Conservation (phyloP, 2,888 invertebrate species). For the Carterocephalus palaemon region DNA sequence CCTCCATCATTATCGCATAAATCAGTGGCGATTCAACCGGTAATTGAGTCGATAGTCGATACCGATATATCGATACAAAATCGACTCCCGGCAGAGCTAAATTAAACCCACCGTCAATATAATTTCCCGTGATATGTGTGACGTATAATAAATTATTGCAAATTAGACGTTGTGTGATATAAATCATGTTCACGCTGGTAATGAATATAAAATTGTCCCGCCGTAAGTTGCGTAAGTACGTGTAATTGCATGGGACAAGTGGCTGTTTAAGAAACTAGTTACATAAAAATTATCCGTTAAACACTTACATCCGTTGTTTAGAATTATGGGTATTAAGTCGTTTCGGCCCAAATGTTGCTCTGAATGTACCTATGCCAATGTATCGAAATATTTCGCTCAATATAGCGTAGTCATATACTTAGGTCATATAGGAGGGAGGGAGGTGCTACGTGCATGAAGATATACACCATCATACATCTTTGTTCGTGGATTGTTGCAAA, state of each 20-base stretch:
- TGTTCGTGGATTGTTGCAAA: too few relatives aligned
- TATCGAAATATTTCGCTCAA: too few relatives aligned
- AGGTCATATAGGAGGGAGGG: too few relatives aligned
- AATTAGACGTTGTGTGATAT: slow-evolving; percentile 41
- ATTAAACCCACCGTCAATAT: slow-evolving; percentile 51
- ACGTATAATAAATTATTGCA: slow-evolving; percentile 51
- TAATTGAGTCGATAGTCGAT: slow-evolving; percentile 53
- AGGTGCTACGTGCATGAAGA: too few relatives aligned
- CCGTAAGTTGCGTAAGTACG: slow-evolving; percentile 16
- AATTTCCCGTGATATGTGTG: slow-evolving; percentile 60
- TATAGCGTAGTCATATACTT: too few relatives aligned
- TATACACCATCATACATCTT: too few relatives aligned
- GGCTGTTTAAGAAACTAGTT: slow-evolving; percentile 12
- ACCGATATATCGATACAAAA: slow-evolving; percentile 48
- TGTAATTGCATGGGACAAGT: slow-evolving; percentile 15
- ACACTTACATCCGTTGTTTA: slow-evolving; percentile 1
- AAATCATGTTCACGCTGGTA: slow-evolving; percentile 42
- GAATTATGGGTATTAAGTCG: slow-evolving; percentile 7
- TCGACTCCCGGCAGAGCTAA: slow-evolving; percentile 41
- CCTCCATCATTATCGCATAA: slow-evolving; percentile 68
- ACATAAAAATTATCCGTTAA: slow-evolving; percentile 12
- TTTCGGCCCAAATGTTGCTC: too few relatives aligned
- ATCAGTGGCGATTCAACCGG: slow-evolving; percentile 58
- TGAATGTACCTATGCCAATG: too few relatives aligned
- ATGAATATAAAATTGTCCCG: slow-evolving; percentile 40